Conservation (phyloP, 2,888 invertebrate species). For the Gryllus longicercus region DNA sequence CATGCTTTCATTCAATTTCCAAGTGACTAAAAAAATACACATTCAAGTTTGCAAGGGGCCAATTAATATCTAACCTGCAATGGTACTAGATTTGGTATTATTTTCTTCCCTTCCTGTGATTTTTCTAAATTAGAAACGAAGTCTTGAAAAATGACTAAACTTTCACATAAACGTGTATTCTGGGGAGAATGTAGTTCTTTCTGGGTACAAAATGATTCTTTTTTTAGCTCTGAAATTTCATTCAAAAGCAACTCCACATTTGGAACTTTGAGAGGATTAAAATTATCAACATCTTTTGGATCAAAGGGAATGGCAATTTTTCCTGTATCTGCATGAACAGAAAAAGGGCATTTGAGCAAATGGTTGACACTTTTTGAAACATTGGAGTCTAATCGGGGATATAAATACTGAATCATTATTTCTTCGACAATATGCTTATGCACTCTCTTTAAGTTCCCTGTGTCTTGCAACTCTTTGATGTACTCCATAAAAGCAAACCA, state of each 20-base stretch:
- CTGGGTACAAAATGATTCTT: too few species aligned
- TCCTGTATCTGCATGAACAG: slow-evolving; percentile 96
- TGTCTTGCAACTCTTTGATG: slow-evolving; percentile 54
- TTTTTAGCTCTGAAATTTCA: too few species aligned
- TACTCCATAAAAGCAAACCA: slow-evolving; percentile 65
- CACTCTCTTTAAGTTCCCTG: slow-evolving; percentile 56
- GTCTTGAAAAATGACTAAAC: too few species aligned
- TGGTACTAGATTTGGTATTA: too few species aligned
- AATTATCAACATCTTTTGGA: slow-evolving; percentile 64
- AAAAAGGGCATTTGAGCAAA: slow-evolving; percentile 97
- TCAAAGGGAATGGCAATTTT: slow-evolving; percentile 88
- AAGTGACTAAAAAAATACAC: too few species aligned
- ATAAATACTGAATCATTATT: slow-evolving; percentile 84
- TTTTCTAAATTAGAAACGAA: too few species aligned
- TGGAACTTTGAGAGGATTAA: slow-evolving; percentile 71
- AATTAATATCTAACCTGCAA: too few species aligned
- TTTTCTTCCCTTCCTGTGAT: too few species aligned
- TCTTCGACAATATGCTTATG: slow-evolving; percentile 70
- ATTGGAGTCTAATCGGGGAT: slow-evolving; percentile 93
- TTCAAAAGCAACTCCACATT: slow-evolving; percentile 45
- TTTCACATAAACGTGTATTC: too few species aligned
- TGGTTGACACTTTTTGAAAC: slow-evolving; percentile 96
- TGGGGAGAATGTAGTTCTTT: too few species aligned
- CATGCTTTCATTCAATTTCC: too few species aligned
- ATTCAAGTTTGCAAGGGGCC: too few species aligned